These are phyloP conservation scores for Spilogale gracilis DNA, from an alignment of 2,113 vertebrate species.

Conservation along the genomic window DNA sequence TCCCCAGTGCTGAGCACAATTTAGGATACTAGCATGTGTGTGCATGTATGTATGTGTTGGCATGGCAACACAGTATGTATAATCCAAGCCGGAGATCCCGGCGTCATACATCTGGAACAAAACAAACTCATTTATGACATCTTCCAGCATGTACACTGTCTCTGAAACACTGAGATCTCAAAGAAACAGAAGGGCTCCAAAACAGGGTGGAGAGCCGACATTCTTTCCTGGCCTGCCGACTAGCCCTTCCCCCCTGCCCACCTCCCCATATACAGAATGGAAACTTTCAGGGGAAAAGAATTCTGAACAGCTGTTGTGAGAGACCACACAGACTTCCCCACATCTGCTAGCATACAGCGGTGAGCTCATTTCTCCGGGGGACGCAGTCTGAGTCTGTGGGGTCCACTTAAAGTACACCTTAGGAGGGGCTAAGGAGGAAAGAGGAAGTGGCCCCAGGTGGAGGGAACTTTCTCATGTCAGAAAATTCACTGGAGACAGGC, in stretches of 20 bases:
- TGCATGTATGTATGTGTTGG: slow-evolving; percentile 17
- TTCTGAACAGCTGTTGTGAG: slow-evolving; percentile 81
- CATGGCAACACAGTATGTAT: slow-evolving; percentile 44
- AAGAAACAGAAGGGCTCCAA: slow-evolving; percentile 46
- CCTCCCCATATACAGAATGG: slow-evolving; percentile 71
- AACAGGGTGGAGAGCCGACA: slow-evolving; percentile 57
- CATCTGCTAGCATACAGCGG: slow-evolving; percentile 73
- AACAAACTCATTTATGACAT: slow-evolving; percentile 70
- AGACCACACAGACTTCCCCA: slow-evolving; percentile 83
- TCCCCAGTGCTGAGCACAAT: neutral
- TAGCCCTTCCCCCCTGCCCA: slow-evolving; percentile 43
- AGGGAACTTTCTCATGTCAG: slow-evolving; percentile 23
- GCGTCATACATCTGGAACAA: slow-evolving; percentile 71
- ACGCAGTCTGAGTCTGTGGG: slow-evolving; percentile 73
- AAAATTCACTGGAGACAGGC: slow-evolving; percentile 21
- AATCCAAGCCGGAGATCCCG: neutral
- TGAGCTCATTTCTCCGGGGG: slow-evolving; percentile 82
- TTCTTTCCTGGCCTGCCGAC: slow-evolving; percentile 8
- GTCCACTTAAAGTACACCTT: slow-evolving; percentile 74
- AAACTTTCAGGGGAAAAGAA: slow-evolving; percentile 80
- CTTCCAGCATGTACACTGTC: slow-evolving; percentile 45
- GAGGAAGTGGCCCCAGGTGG: slow-evolving; percentile 69
- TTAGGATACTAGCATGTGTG: neutral
- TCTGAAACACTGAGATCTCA: slow-evolving; percentile 53
- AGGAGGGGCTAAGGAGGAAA: slow-evolving; percentile 50